Base-by-base conservation (phyloP, 2,797 vertebrate species). In the Carcharodon carcharias region DNA sequence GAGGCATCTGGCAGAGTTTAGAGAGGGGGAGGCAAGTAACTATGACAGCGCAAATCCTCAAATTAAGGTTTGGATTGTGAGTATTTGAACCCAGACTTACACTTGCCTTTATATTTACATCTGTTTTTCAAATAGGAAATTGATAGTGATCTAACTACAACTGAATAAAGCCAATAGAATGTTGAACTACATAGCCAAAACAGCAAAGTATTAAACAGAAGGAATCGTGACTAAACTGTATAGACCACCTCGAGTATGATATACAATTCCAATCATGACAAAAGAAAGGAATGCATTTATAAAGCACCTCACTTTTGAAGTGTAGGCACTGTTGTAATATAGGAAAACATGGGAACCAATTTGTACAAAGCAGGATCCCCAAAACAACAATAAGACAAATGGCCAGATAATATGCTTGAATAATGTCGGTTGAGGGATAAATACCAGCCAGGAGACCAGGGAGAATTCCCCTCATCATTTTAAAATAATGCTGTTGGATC, bases 41-140 rank as follows among this genome's bases (percentile, higher is more conserved):
- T n/a, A 61, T 95, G 65, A 26, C 26, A 95, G 12, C 14, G 71
- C n/a, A 40, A 95, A 71, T 67, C 61, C 92, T 69, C 58, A 58
- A 91, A 7, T 91, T 61, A 91, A 91, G 28, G 56, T n/a, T 89
- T 58, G 3, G 87, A 91, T 63, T 61, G 31, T 18, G 12, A n/a
- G 35, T 61, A 21, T 91, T 35, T n/a, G 58, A n/a, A 61, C 54
- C 12, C 11, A 91, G 88, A 61, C 54, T 31, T 89, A 23, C 88
- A 91, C 31, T n/a, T 91, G 88, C 56, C 56, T 63, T 61, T 91
- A 61, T 21, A 35, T 91, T n/a, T 61, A 91, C 56, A 91, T 61
- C 88, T 61, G 31, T 91, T 61, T 91, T 56, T 89, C 87, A 89
- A 91, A 91, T n/a, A 91, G 63, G 56, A 91, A 91, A 91, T 63